Evolutionary conservation across 1,140 invertebrate genomes (phyloP), one percentile per base, ranked within the genome.

Genomic region (Drosophila mojavensis): DNA sequence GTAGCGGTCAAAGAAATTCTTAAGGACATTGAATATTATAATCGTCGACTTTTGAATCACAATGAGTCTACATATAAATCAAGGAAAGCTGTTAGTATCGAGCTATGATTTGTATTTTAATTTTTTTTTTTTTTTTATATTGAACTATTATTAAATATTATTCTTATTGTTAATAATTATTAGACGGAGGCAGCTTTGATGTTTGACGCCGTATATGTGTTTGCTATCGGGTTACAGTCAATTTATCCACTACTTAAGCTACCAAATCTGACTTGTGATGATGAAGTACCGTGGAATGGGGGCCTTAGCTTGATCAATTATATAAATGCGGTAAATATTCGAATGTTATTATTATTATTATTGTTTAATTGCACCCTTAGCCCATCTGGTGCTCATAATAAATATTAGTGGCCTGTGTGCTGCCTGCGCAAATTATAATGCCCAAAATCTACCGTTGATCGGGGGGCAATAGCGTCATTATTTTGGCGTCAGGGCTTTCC

Each of bases 261-360:
- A 4, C 94, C 94, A 2, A 98, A 98, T 93, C 94, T 96, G 17
- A 97, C 96, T 1, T 98, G 97, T 82, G 96, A 97, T 43, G 94
- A 94, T 15, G 97, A 97, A 90, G 93, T 94, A 36, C 96, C 97
- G 0, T 98, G 97, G 97, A 93, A 95, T 75, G 96, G 97, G 67
- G 98, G 98, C 9, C 94, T 96, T n/a, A 96, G 95, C 30, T 93
- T 99, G 1, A 95, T 97, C 86, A 98, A 98, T 93, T 98, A 98
- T 91, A 96, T 99, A 83, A 98, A 97, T 93, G 94, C 96, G 79
- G 97, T 98, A 93, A 92, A 93, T 1, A 4, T 28, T 94, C 3
- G 11, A 11, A 36, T 11, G 1, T 36, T 36, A 11, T 36, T 36
- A 1, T 36, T 11, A 10, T 36, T 36, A 28, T 28, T 4, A 28